Evolutionary conservation across 37 sponge, comb jelly and placozoan species (phyloP).

Genomic region (Haliclona indistincta): DNA sequence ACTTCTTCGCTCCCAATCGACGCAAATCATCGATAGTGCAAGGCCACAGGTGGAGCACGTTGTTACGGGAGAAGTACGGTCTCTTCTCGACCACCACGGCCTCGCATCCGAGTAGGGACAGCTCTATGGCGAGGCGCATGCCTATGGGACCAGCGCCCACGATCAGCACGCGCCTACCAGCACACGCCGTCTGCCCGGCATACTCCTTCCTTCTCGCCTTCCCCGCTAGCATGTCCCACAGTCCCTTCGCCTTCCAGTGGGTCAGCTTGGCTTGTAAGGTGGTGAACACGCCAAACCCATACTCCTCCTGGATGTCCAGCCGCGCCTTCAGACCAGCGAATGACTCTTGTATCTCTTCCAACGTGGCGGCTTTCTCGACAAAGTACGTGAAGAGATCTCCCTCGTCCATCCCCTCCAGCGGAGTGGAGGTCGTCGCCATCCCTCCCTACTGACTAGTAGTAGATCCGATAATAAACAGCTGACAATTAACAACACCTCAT

Average conservation of each 20-base stretch:
- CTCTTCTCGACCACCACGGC: conserved; percentile 85
- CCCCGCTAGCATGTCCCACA: conserved; percentile 66
- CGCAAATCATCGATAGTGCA: conserved; percentile 86
- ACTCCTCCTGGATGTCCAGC: conserved; percentile 17
- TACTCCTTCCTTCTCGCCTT: conserved; percentile 64
- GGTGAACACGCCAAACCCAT: conserved; percentile 39
- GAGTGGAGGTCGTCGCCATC: no score
- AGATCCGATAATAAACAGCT: no score
- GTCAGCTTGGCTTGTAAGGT: conserved; percentile 56
- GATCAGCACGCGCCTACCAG: conserved; percentile 22
- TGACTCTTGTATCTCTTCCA: neutral
- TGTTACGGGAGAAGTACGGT: conserved; percentile 78
- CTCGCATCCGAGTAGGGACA: conserved; percentile 71
- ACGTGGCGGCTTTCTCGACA: conserved; percentile 16
- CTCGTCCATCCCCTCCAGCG: conserved; percentile 1
- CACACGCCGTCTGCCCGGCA: conserved; percentile 40
- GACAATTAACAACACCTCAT: no score
- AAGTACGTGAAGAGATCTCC: conserved; percentile 43
- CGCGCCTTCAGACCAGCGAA: conserved; percentile 30
- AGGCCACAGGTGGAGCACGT: conserved; percentile 94
- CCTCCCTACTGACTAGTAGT: no score
- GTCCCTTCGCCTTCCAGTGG: conserved; percentile 67
- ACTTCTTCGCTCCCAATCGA: conserved; percentile 87
- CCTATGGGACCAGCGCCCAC: conserved; percentile 89
- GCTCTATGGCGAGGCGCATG: conserved; percentile 79